Evolutionary conservation across 2,113 vertebrate genomes (phyloP), one percentile per base, ranked within the genome.

Genomic region (Felis catus): DNA sequence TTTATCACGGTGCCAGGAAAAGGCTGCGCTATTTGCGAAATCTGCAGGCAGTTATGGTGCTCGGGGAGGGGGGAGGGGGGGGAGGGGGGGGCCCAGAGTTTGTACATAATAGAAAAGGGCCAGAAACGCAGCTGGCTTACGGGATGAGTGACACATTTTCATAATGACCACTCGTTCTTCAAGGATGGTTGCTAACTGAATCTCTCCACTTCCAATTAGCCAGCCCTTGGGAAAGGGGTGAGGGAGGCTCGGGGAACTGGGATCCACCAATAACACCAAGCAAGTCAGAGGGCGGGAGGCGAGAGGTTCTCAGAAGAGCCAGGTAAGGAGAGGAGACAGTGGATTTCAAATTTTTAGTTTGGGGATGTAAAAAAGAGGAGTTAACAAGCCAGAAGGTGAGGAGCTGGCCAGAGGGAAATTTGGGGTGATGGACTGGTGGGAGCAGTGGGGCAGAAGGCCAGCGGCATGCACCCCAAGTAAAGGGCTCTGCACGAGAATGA

Each of bases 161-260:
- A 91, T 92, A 97, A 98, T 27, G 92, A 58, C 92, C 95, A 55
- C 96, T 96, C n/a, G 2, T 6, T 84, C 94, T 83, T 86, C 51
- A 29, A 91, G 87, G 78, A 78, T 81, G 89, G 78, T 76, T 90
- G 83, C 80, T 94, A 55, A 70, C 23, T 7, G 80, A 61, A 91
- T 91, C 78, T 11, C 4, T 70, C 84, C 48, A 73, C 39, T 84
- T 74, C 74, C 93, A 53, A 25, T 65, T 21, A 80, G 79, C 76
- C 73, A 58, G 89, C 27, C 29, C 27, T 41, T 14, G 63, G 85
- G 58, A 45, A 89, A 71, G 8, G 3, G 18, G 25, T 1, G 21
- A 66, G 81, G 36, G 81, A 55, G 53, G 2, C 3, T 0, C 7
- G n/a, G n/a, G 91, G 14, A 48, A 25, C 45, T 6, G 36, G 78